Conservation (phyloP, 2,113 vertebrate species). For the Podocnemis expansa region DNA sequence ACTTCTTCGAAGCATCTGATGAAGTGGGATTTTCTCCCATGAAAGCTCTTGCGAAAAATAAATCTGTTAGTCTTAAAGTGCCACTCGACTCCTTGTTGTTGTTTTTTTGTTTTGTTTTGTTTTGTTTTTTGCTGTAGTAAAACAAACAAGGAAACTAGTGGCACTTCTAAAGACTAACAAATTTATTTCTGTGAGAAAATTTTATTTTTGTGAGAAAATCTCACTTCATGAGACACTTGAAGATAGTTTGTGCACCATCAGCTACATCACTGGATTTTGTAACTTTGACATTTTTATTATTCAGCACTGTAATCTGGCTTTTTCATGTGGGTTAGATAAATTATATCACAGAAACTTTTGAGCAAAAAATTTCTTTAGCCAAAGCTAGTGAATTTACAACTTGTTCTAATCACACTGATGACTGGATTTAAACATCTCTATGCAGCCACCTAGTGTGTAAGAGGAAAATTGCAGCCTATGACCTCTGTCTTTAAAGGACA, state of each 20-base stretch:
- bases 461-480: not conserved
- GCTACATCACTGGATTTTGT: not conserved
- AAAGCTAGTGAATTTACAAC: not conserved
- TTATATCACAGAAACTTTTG: not conserved
- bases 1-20: too few species aligned
- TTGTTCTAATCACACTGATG: not conserved
- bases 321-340: not conserved
- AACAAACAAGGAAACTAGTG: too few species aligned
- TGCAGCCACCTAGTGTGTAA: conserved; percentile 55
- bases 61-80: too few species aligned
- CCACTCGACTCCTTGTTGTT: too few species aligned
- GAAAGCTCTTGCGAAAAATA: too few species aligned
- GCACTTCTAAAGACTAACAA: too few species aligned
- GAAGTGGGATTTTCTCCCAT: too few species aligned
- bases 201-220: too few species aligned
- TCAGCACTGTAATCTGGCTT: not conserved
- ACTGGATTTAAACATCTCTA: not conserved
- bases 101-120: too few species aligned
- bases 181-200: too few species aligned
- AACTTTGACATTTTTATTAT: not conserved
- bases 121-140: too few species aligned
- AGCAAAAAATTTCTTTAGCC: not conserved
- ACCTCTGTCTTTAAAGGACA: accelerated
- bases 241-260: not conserved
- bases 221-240: too few species aligned